phyloP scores from a whole-genome alignment of 23 tunicate species.

The Clavelina lepadiformis region DNA sequence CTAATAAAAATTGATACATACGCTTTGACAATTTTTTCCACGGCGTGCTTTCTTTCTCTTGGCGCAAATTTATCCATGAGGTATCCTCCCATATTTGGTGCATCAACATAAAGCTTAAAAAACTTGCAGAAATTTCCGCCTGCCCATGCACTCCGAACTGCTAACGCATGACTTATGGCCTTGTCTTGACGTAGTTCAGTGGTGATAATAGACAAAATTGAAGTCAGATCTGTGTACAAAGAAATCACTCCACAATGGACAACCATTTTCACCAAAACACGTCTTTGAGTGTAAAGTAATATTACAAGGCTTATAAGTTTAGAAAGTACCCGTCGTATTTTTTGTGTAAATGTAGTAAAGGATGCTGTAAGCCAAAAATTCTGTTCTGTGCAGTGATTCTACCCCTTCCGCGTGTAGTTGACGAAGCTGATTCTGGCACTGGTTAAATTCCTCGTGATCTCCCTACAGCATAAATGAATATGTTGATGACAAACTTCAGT shows the following conservation, averaged over 20 bases:
- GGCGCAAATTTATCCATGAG: slow-evolving; percentile 94
- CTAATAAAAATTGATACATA: slow-evolving; percentile 73
- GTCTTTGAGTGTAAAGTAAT: background rate
- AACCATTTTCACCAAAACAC: background rate
- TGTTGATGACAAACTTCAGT: no score
- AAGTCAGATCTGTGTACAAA: slow-evolving; percentile 57
- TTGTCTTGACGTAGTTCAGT: slow-evolving; percentile 53
- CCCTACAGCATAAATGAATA: slow-evolving; percentile 30
- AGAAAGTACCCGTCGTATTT: slow-evolving; percentile 84
- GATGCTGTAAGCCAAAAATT: slow-evolving; percentile 95
- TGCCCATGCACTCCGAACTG: slow-evolving; percentile 81
- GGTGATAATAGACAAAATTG: slow-evolving; percentile 56
- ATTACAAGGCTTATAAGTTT: background rate
- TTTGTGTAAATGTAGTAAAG: slow-evolving; percentile 93
- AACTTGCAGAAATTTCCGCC: slow-evolving; percentile 60
- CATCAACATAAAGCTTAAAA: slow-evolving; percentile 60
- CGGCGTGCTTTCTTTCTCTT: slow-evolving; percentile 77
- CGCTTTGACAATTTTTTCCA: slow-evolving; percentile 79
- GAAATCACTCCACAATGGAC: background rate
- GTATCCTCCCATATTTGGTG: slow-evolving; percentile 80
- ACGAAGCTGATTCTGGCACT: slow-evolving; percentile 95
- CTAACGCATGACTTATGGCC: slow-evolving; percentile 56
- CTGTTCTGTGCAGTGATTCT: slow-evolving; percentile 57
- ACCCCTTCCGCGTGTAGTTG: slow-evolving; percentile 89
- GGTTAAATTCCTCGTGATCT: slow-evolving; percentile 99